phyloP scores from a whole-genome alignment of 1,140 invertebrate genomes.

The Bombus pascuorum region DNA sequence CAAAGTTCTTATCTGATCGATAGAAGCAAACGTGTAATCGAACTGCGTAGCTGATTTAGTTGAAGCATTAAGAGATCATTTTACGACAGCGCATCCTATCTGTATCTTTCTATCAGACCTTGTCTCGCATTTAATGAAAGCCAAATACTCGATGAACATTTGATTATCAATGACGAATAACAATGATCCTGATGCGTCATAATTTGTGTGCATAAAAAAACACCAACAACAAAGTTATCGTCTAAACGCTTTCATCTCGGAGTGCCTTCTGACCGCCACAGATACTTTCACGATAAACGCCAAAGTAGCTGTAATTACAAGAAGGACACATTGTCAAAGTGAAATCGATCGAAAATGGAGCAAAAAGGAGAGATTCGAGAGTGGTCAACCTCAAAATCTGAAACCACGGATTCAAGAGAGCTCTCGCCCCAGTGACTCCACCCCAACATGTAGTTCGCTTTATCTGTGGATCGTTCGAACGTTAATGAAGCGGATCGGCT shows the following conservation, averaged over 20 bases:
- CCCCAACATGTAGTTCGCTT: conserved; percentile 60
- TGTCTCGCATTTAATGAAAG: too few species aligned
- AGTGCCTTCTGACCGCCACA: too few species aligned
- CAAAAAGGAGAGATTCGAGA: background rate
- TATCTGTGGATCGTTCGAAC: conserved; percentile 71
- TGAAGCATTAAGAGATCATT: too few species aligned
- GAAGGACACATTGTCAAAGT: background rate
- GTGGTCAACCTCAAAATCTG: conserved; percentile 17
- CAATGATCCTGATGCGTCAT: too few species aligned
- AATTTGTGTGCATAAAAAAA: background rate
- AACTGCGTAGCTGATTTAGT: background rate
- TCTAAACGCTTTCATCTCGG: background rate
- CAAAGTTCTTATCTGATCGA: background rate
- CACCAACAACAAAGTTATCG: background rate
- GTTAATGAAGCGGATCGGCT: conserved; percentile 72
- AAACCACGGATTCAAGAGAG: conserved; percentile 10
- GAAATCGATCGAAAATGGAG: background rate
- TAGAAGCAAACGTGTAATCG: too few species aligned
- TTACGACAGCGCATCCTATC: too few species aligned
- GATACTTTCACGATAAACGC: background rate
- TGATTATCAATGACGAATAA: background rate
- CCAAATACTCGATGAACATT: background rate
- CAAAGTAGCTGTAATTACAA: background rate
- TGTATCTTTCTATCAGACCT: too few species aligned
- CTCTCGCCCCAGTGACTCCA: conserved; percentile 50